Percentiles rank a stretch among this genome's conserved stretches.
phyloP scores from a whole-genome alignment of 2,113 vertebrate genomes.

The Laterallus jamaicensis region DNA sequence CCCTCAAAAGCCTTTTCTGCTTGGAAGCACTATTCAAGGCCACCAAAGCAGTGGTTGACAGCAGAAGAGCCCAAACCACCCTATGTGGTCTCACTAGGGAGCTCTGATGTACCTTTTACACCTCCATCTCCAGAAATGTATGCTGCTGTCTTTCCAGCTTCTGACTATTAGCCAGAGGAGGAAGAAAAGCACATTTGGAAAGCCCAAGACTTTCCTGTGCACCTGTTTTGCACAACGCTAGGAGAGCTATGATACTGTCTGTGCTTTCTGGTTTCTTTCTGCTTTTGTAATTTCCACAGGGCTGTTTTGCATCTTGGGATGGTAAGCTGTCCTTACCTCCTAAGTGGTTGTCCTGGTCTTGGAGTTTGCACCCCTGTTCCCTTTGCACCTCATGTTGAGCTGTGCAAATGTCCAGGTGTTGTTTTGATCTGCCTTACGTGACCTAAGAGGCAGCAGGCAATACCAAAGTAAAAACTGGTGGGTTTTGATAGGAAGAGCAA shows the following conservation, averaged over 20 bases:
- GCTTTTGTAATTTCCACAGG: fast-evolving
- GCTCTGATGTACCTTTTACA: background rate
- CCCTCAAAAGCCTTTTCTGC: background rate
- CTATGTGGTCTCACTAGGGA: background rate
- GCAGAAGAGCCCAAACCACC: background rate
- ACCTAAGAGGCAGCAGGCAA: background rate
- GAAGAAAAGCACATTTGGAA: background rate
- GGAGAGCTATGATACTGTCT: background rate
- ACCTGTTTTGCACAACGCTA: background rate
- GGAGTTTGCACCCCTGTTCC: background rate
- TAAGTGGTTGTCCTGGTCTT: background rate
- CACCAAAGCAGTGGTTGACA: background rate
- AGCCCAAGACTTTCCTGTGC: background rate
- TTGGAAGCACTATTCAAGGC: background rate
- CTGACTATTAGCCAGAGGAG: background rate
- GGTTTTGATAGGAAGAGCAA: background rate
- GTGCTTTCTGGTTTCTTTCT: background rate
- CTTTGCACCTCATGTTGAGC: background rate
- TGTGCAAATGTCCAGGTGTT: background rate
- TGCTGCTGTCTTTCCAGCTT: background rate
- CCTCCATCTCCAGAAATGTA: background rate
- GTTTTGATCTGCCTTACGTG: background rate
- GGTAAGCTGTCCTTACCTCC: background rate
- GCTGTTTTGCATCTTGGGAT: background rate
- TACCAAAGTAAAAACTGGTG: background rate